Evolutionary conservation across 1,140 invertebrate species (phyloP).

Genomic region (Drosophila hydei): DNA sequence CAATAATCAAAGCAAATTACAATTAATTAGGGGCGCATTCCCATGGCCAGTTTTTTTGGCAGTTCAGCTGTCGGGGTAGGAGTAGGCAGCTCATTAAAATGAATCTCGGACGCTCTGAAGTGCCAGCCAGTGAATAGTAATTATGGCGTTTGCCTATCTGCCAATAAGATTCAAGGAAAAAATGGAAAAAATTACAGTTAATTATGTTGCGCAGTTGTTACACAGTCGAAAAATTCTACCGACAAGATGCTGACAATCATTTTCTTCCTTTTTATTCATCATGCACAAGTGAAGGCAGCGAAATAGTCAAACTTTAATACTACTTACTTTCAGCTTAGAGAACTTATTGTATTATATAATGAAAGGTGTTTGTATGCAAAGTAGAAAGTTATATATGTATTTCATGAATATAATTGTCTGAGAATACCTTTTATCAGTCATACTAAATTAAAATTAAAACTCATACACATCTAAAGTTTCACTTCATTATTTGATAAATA

Average conservation of each 20-base stretch:
- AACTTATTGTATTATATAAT: too few relatives aligned
- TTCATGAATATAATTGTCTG: too few relatives aligned
- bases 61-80: too few relatives aligned
- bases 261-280: conserved; percentile 25
- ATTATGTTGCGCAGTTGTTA: conserved; percentile 67
- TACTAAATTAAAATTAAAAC: too few relatives aligned
- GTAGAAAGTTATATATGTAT: too few relatives aligned
- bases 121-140: conserved; percentile 47
- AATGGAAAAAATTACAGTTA: conserved; percentile 48
- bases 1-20: conserved; percentile 73
- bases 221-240: conserved; percentile 28
- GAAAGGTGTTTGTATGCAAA: too few relatives aligned
- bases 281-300: not conserved
- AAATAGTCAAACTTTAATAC: conserved; percentile 24
- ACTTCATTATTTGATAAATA: too few relatives aligned
- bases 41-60: not conserved
- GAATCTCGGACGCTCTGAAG: conserved; percentile 28
- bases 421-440: too few relatives aligned
- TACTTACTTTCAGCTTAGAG: too few relatives aligned
- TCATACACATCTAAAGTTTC: too few relatives aligned
- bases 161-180: not conserved
- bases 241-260: conserved; percentile 23
- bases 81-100: conserved; percentile 56
- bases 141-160: conserved; percentile 51
- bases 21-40: conserved; percentile 72